Evolutionary conservation across 2,797 vertebrate species (phyloP), one percentile per base, ranked within the genome.

Genomic region (Gobionotothen gibberifrons): DNA sequence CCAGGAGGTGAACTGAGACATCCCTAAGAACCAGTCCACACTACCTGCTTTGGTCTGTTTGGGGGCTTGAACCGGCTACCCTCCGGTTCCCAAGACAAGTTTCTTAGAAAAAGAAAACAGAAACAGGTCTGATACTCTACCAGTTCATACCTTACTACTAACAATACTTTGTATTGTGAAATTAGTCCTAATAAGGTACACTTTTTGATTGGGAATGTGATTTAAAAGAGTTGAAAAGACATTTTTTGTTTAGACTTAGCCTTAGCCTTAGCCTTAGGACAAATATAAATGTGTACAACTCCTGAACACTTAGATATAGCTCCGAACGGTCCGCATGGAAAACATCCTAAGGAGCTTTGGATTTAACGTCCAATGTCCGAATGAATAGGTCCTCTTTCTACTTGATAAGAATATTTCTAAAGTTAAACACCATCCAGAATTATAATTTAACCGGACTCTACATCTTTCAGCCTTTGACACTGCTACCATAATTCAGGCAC

Each of bases 401-500:
- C 36, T 16, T 54, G 19, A 56, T 49, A 46, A 44, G 5, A 69
- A 66, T 42, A 49, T 53, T 36, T 54, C 4, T 16, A 46, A 42
- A 67, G 17, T 44, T 32, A 5, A 14, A 39, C 66, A 51, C 15
- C 10, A 36, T 9, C 2, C 29, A 72, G 63, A 69, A 64, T 49
- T 17, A 40, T 3, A 67, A 47, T 65, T 49, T 29, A 76, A 49
- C 3, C 15, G 46, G 7, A 39, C 12, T 67, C 36, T 51, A 59
- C 60, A 69, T 78, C 58, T 42, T 64, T 9, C 26, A 71, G 54
- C 61, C 76, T 21, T 40, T 48, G 72, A 73, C 44, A 73, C 51
- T 59, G 59, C 51, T 47, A 69, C 22, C 57, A 36, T 47, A 64
- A 60, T 61, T 76, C 69, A 77, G 70, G 66, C 26, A 69, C 66